Conservation (phyloP, 2,888 invertebrate genomes). For the Isoperla grammatica region DNA sequence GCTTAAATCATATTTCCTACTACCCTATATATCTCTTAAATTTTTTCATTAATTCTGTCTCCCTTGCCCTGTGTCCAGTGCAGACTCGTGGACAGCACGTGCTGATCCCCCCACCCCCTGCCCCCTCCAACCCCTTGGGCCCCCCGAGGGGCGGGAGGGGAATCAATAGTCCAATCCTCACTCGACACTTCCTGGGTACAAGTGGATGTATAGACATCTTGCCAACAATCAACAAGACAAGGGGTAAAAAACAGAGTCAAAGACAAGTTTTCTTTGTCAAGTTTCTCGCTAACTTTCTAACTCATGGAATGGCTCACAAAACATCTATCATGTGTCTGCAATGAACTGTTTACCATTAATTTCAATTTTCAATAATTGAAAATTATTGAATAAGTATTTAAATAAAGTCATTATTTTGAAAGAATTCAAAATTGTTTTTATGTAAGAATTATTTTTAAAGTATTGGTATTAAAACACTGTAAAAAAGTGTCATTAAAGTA, state of each 20-base stretch:
- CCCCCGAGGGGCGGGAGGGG: slow-evolving; percentile 3
- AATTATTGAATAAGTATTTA: no score
- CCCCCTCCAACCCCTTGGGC: slow-evolving; percentile 5
- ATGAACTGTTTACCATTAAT: no score
- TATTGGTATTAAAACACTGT: no score
- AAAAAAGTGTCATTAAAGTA: no score
- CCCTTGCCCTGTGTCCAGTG: slow-evolving; percentile 10
- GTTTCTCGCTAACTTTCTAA: no score
- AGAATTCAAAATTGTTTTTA: no score
- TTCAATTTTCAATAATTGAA: no score
- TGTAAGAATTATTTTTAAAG: no score
- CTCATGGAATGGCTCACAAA: no score
- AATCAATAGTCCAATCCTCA: not conserved
- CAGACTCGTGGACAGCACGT: slow-evolving; percentile 10
- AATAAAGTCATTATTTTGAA: no score
- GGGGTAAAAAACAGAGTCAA: not conserved
- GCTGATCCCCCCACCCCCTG: not conserved
- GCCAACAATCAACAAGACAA: not conserved
- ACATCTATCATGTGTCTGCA: no score
- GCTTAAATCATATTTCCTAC: slow-evolving; percentile 3
- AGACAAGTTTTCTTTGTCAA: no score
- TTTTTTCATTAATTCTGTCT: slow-evolving; percentile 14
- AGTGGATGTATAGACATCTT: not conserved
- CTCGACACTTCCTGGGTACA: not conserved
- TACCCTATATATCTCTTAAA: slow-evolving; percentile 6